phyloP scores from a whole-genome alignment of 2,888 invertebrate species.

The Lasioglossum zephyrum region DNA sequence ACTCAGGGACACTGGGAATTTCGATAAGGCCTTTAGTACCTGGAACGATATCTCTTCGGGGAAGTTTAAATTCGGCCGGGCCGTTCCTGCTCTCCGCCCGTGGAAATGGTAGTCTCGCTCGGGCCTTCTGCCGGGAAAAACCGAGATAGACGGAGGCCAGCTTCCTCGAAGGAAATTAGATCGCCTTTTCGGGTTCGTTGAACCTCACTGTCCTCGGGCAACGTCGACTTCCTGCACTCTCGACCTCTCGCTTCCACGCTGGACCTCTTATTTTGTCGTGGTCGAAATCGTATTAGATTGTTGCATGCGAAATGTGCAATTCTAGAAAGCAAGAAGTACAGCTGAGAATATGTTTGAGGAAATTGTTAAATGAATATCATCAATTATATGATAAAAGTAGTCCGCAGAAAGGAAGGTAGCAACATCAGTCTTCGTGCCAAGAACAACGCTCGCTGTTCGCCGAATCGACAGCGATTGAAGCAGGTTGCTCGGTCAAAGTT shows the following conservation, averaged over 20 bases:
- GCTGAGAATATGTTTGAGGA: neutral
- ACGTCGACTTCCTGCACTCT: neutral
- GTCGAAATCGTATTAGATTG: neutral
- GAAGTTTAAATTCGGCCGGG: neutral
- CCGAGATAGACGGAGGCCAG: neutral
- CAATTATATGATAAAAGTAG: neutral
- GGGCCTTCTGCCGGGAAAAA: neutral
- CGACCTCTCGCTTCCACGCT: neutral
- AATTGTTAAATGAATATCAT: neutral
- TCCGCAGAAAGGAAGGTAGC: neutral
- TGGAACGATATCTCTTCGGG: conserved; percentile 1
- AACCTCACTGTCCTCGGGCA: neutral
- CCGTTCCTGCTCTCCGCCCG: neutral
- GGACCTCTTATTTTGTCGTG: neutral
- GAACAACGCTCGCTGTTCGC: neutral
- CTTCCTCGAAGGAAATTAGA: conserved; percentile 23
- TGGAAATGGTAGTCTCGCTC: neutral
- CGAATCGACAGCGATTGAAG: neutral
- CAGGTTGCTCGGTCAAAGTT: neutral
- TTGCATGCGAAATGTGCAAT: neutral
- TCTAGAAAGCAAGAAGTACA: neutral
- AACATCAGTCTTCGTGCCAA: neutral
- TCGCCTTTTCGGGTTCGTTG: conserved; percentile 3
- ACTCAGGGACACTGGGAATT: neutral
- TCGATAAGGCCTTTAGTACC: neutral